Evolutionary conservation across 2,888 invertebrate species (phyloP).

Genomic region (Alcis repandata): DNA sequence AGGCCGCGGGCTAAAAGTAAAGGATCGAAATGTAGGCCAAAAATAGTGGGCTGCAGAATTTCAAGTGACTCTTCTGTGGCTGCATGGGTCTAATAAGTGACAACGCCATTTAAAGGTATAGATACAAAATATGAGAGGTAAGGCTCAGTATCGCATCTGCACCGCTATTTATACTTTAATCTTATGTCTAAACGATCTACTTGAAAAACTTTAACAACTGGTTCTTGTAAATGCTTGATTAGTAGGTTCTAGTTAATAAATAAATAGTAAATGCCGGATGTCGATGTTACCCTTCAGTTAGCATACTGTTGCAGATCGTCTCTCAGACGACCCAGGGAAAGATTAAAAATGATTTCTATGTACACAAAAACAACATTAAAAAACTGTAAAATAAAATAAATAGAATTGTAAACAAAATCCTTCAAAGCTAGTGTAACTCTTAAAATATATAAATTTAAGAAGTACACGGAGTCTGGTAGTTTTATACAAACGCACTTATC

Average conservation of each 20-base stretch:
- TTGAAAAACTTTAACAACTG: conserved; percentile 48
- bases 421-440: conserved; percentile 43
- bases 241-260: conserved; percentile 41
- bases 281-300: conserved; percentile 18
- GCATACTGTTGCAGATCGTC: conserved; percentile 13
- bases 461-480: no score
- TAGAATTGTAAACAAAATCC: conserved; percentile 39
- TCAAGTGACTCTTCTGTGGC: not conserved
- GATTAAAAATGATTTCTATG: conserved; percentile 13
- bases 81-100: not conserved
- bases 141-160: conserved; percentile 46
- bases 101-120: not conserved
- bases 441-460: conserved; percentile 17
- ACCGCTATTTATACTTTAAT: conserved; percentile 42
- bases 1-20: not conserved
- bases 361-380: conserved; percentile 30
- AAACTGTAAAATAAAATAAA: conserved; percentile 26
- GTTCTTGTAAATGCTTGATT: conserved; percentile 53
- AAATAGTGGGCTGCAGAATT: not conserved
- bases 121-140: not conserved
- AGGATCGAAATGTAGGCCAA: not conserved
- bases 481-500: no score
- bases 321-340: conserved; percentile 36
- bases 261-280: conserved; percentile 49
- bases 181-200: conserved; percentile 46